Evolutionary conservation across 2,797 vertebrate genomes (phyloP), one percentile per base, ranked within the genome.

Genomic region (Melanotaenia boesemani): DNA sequence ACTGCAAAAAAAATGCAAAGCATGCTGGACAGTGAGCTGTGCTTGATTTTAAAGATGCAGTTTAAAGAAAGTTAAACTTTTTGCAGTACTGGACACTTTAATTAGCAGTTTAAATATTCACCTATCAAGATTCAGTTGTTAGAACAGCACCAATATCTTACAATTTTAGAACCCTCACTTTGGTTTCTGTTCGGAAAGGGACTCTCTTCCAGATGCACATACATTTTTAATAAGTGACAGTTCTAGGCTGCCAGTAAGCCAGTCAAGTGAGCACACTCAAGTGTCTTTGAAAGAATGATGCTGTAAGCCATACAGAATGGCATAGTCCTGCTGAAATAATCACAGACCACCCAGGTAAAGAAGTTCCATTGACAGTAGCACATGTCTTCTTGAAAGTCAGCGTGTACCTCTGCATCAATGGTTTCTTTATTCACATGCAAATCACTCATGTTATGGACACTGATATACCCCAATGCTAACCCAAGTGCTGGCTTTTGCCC

Each of bases 21-120:
- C 41, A 41, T 20, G 64, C 8, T 63, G 67, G 32, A 67, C 56
- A 15, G 30, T 74, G 50, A 78, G 8, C 52, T 36, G 32, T n/a
- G 26, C 12, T 72, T 78, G 28, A 67, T 34, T 60, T 46, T 36
- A 28, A 46, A 61, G 60, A 48, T 46, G 18, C 37, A 6, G 32
- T 44, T 46, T 36, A 67, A 41, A 11, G 20, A 28, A 36, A 58
- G 20, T 55, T 7, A 2, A 13, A 8, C 28, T 39, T 32, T 24
- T 5, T 16, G 52, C 11, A 55, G 6, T 30, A 16, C 28, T 8
- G 3, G 18, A 55, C 32, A n/a, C 41, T 56, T 34, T 0, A n/a
- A 37, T 37, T 16, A 39, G n/a, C 13, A 57, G 11, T 41, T 57
- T 0, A 7, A 36, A 10, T 39, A 39, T 50, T 39, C 24, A 57